Base-by-base conservation (phyloP, 1,140 invertebrate genomes). In the Lordiphosa mommai region DNA sequence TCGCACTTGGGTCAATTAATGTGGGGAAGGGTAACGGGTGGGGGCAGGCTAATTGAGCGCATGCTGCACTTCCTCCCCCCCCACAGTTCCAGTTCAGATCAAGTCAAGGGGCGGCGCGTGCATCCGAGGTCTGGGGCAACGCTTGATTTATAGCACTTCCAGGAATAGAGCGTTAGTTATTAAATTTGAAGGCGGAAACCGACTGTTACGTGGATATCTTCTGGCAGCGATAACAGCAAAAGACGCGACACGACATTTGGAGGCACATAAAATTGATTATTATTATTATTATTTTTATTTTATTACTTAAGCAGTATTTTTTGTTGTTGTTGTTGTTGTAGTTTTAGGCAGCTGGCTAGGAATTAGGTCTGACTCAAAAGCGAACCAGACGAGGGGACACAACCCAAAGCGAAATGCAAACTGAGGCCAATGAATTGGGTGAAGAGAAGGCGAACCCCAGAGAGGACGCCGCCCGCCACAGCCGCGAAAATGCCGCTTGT, bases 321-420 rank as follows among this genome's bases (percentile, higher is more conserved):
- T 37, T 49, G n/a, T n/a, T n/a, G n/a, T n/a, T n/a, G n/a, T n/a
- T n/a, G n/a, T n/a, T n/a, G n/a, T n/a, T n/a, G n/a, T n/a, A n/a
- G n/a, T n/a, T n/a, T n/a, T n/a, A n/a, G 41, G 64, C 36, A 68
- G 64, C 47, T 48, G 47, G 34, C 55, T 68, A 68, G 65, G 63
- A 68, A 68, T 72, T 72, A 61, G 61, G 77, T 72, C 76, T 79
- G 73, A 79, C 73, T 76, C 74, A 80, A 80, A 84, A 82, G 76
- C 77, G 61, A 79, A 79, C 66, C 72, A 84, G 77, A 84, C 79
- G 86, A 87, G 69, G 64, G 66, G 77, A 71, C 69, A 86, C 85
- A 80, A 87, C 77, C 84, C 84, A 87, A 87, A 87, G 77, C 85
- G 71, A 87, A 87, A 87, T 65, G 67, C 84, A 80, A 87, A 87